Evolutionary conservation across 1,140 invertebrate species (phyloP).

Genomic region (Aporrectodea caliginosa): DNA sequence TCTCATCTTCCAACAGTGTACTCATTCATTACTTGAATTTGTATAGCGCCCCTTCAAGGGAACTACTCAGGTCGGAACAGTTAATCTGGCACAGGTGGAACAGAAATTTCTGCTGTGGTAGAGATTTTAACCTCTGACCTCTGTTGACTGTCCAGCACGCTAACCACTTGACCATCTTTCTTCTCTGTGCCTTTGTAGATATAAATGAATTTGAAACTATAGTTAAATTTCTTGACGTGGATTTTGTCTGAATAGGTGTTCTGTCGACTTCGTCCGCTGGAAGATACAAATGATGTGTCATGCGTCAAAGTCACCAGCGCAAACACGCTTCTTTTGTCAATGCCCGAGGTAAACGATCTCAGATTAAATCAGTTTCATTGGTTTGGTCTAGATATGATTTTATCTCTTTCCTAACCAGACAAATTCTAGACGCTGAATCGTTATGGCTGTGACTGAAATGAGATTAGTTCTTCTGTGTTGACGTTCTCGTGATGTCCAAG

Average conservation of each 20-base stretch:
- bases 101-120: no score
- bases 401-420: neutral
- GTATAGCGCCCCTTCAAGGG: no score
- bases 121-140: no score
- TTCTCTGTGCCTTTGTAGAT: no score
- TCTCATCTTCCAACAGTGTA: no score
- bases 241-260: constrained; percentile 7
- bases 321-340: neutral
- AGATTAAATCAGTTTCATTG: neutral
- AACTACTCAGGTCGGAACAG: no score
- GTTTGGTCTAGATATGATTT: neutral
- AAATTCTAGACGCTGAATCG: neutral
- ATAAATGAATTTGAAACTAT: no score
- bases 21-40: no score
- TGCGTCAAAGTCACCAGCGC: neutral
- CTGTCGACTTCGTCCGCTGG: constrained; percentile 15
- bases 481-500: neutral
- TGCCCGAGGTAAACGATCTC: constrained; percentile 6
- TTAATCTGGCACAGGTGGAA: no score
- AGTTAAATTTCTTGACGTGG: neutral
- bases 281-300: neutral
- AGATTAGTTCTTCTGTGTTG: neutral
- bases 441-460: neutral
- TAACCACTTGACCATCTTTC: no score
- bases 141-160: no score